Evolutionary conservation across 1,140 invertebrate species (phyloP), one percentile per base, ranked within the genome.

Genomic region (Neodiprion virginianus): DNA sequence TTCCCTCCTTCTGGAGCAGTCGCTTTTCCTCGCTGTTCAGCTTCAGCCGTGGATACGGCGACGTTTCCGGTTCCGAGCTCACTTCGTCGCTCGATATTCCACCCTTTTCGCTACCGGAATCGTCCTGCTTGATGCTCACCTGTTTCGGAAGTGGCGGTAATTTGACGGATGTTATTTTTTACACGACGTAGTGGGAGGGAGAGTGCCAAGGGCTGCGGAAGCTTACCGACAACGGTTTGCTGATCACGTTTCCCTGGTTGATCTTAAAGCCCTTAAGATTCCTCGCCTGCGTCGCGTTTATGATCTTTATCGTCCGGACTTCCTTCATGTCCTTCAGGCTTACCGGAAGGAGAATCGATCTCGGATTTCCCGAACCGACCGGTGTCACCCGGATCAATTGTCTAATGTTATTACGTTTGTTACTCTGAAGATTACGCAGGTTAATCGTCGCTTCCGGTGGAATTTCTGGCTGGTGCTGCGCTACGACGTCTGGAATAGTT

Each of bases 21-120:
- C 95, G 91, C 77, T 95, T 93, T 84, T 98, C 96, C 87, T 98
- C 96, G 49, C 93, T 91, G 75, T 92, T 92, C 50, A 94, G 85
- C 80, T 91, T 89, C 53, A 94, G 83, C 70, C 89, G 86, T 7
- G 92, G 92, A 83, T 93, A 93, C 0, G 82, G 79, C 0, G 83
- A 84, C 28, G 28, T 40, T 17, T 82, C 82, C 0, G 80, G 79
- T 49, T 91, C 90, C 8, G 90, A 89, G 5, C 28, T 40, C 10
- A 90, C 84, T 71, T 90, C 89, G n/a, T 82, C 86, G 67, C 88
- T 89, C 7, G 81, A 83, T 47, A 78, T 79, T 69, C 77, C 75
- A 21, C 80, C 77, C 21, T 82, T 82, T 14, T 86, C 85, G 65
- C 78, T 85, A 23, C 76, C 81, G 0, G 79, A 79, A 67, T 83